Evolutionary conservation across 1,140 invertebrate genomes (phyloP).

Genomic region (Trichogramma pretiosum): DNA sequence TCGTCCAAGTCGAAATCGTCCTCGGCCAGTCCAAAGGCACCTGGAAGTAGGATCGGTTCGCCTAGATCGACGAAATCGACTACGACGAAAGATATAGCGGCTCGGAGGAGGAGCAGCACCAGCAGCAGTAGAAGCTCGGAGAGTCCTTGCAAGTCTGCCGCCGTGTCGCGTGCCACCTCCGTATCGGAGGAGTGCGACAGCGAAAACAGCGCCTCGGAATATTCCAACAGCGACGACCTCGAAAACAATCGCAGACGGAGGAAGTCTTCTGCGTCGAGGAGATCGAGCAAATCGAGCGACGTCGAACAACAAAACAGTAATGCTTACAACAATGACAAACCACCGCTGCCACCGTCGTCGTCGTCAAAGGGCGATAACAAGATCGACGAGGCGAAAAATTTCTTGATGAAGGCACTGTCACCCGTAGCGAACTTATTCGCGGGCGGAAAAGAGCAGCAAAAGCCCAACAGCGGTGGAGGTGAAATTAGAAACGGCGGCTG

Average conservation of each 20-base stretch:
- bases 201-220: constrained; percentile 31
- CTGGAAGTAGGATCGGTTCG: no score
- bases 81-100: not conserved
- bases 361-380: constrained; percentile 44
- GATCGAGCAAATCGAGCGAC: no score
- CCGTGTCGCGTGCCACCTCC: not conserved
- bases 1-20: constrained; percentile 30
- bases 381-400: constrained; percentile 60
- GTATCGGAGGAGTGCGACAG: constrained; percentile 27
- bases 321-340: constrained; percentile 49
- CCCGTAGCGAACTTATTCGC: constrained; percentile 61
- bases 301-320: no score
- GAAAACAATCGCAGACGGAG: constrained; percentile 4
- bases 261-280: no score
- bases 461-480: constrained; percentile 33
- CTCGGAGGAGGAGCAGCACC: constrained; percentile 19
- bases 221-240: constrained; percentile 32
- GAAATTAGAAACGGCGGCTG: constrained; percentile 36
- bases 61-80: constrained; percentile 16
- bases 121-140: constrained; percentile 17
- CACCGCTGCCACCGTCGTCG: constrained; percentile 43
- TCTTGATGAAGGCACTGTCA: constrained; percentile 58
- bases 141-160: no score
- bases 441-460: constrained; percentile 47
- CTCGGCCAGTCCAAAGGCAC: no score